Conservation (phyloP, 2,113 vertebrate genomes). For the Sebastes schlegelii region DNA sequence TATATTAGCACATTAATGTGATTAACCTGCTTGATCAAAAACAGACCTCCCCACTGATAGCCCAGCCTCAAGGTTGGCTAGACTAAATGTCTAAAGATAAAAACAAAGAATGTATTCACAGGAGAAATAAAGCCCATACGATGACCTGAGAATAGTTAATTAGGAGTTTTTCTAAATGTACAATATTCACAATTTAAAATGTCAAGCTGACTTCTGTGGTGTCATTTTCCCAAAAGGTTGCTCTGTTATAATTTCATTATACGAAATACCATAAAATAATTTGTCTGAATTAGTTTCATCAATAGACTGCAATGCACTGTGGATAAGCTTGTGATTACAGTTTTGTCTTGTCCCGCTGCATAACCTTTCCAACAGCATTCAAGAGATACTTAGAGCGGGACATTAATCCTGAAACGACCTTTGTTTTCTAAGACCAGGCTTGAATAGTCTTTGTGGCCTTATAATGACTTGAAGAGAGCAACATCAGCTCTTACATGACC, state of each 20-base stretch:
- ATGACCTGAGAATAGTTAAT: constrained; percentile 2
- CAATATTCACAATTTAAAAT: constrained; percentile 28
- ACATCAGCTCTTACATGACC: constrained; percentile 41
- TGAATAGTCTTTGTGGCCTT: constrained; percentile 12
- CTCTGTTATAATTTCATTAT: constrained; percentile 10
- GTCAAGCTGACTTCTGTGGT: constrained; percentile 14
- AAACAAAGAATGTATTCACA: neutral
- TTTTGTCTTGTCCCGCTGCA: neutral
- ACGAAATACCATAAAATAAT: constrained; percentile 25
- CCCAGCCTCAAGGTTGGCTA: neutral
- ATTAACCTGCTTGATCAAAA: constrained; percentile 42
- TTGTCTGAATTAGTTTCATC: neutral
- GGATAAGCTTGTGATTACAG: constrained; percentile 6
- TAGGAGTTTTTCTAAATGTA: neutral
- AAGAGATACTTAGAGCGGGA: neutral
- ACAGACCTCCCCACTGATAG: neutral
- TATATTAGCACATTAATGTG: constrained; percentile 29
- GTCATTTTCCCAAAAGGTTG: constrained; percentile 34
- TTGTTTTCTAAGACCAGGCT: constrained; percentile 15
- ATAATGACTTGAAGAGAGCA: constrained; percentile 19
- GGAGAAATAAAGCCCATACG: neutral
- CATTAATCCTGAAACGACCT: constrained; percentile 15
- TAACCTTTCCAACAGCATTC: constrained; percentile 20
- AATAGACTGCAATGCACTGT: neutral
- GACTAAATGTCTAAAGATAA: constrained; percentile 6